Evolutionary conservation across 1,140 invertebrate species (phyloP).

Genomic region (Dreissena rostriformis): DNA sequence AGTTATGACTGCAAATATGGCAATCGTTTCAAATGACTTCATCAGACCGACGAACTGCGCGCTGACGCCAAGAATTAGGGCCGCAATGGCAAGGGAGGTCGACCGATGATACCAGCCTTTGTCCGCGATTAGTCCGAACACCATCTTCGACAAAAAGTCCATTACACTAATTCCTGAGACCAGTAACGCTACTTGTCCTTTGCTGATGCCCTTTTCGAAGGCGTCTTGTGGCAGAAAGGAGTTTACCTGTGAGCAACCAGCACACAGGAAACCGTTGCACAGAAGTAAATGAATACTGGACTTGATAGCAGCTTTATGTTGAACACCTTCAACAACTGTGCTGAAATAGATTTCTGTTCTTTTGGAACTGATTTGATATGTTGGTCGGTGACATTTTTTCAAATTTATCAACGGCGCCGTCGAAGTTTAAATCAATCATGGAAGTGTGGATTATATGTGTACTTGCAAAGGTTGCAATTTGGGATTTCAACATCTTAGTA

Average conservation of each 20-base stretch:
- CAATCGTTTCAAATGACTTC: conserved; percentile 15
- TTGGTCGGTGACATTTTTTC: too few relatives aligned
- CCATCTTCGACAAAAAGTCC: conserved; percentile 7
- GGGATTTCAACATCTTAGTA: conserved; percentile 14
- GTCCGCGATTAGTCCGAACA: conserved; percentile 33
- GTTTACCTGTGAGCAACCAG: not conserved
- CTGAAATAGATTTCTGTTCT: not conserved
- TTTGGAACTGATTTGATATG: not conserved
- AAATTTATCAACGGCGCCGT: too few relatives aligned
- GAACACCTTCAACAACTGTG: conserved; percentile 34
- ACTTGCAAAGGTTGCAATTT: conserved; percentile 12
- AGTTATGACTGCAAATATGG: conserved; percentile 15
- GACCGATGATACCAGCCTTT: conserved; percentile 18
- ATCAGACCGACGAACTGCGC: conserved; percentile 22
- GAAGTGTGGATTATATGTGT: conserved; percentile 28
- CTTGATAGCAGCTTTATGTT: conserved; percentile 37
- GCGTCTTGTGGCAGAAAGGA: conserved; percentile 32
- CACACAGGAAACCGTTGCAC: conserved; percentile 39
- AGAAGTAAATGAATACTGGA: conserved; percentile 34
- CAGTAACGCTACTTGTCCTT: conserved; percentile 11
- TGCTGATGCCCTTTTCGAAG: conserved; percentile 27
- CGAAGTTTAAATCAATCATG: conserved; percentile 9
- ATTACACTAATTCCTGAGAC: conserved; percentile 17
- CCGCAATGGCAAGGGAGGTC: conserved; percentile 25
- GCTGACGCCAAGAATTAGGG: conserved; percentile 2